Percentiles rank a stretch among this genome's conserved stretches.
Evolutionary conservation across 2,113 vertebrate species (phyloP).

Genomic region (Leptocoma aspasia): DNA sequence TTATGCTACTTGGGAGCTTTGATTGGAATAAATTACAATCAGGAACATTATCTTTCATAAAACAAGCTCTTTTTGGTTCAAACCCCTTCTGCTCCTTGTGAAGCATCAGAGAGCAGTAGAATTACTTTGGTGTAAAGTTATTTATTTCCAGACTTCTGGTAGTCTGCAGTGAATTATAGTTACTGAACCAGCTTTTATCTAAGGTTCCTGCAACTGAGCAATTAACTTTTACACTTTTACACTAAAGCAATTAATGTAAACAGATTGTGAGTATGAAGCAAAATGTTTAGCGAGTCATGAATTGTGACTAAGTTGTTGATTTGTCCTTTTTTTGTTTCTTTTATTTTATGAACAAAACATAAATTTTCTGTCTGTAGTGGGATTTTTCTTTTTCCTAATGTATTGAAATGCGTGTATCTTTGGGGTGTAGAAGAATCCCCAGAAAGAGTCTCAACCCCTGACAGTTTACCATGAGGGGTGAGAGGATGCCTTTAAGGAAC

Average conservation of each 20-base stretch:
- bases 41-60: background rate
- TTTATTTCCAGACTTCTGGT: constrained; percentile 41
- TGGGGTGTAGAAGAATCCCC: background rate
- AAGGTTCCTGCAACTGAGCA: constrained; percentile 46
- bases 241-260: constrained; percentile 43
- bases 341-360: background rate
- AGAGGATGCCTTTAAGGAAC: background rate
- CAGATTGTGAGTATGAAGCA: constrained; percentile 63
- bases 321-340: background rate
- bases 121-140: constrained; percentile 21
- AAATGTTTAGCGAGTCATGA: constrained; percentile 56
- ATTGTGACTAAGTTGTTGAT: constrained; percentile 14
- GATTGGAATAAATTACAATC: background rate
- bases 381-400: background rate
- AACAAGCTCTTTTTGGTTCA: background rate
- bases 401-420: background rate
- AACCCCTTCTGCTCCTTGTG: background rate
- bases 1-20: background rate
- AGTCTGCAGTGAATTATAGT: constrained; percentile 44
- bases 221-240: constrained; percentile 64
- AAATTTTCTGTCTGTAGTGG: constrained; percentile 1
- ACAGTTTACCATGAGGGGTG: background rate
- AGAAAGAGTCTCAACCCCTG: background rate
- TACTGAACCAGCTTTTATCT: constrained; percentile 60
- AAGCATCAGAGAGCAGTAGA: constrained; percentile 7